phyloP scores from a whole-genome alignment of 2,113 vertebrate genomes.

The Misgurnus mizolepis region DNA sequence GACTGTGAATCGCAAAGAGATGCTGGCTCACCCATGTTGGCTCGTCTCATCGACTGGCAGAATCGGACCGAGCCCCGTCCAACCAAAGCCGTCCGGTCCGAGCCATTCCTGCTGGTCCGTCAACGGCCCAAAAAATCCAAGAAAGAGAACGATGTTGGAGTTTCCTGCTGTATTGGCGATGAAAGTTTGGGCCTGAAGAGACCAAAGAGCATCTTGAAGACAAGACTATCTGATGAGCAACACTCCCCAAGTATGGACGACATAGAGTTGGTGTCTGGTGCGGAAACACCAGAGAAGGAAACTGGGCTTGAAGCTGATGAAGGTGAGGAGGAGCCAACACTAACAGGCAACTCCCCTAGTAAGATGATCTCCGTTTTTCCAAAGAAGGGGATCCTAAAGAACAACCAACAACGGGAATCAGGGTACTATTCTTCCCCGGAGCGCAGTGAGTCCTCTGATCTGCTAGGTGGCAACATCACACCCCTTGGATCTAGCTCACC shows the following conservation, averaged over 20 bases:
- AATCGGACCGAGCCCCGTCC: constrained; percentile 76
- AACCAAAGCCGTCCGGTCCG: constrained; percentile 47
- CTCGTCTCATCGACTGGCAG: constrained; percentile 95
- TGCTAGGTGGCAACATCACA: constrained; percentile 78
- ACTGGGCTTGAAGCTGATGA: constrained; percentile 76
- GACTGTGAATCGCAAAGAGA: constrained; percentile 89
- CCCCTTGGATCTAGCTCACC: constrained; percentile 70
- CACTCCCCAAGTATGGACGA: constrained; percentile 81
- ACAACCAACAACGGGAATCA: constrained; percentile 91
- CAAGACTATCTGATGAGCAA: constrained; percentile 83
- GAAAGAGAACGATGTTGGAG: constrained; percentile 88
- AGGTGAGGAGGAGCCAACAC: constrained; percentile 70
- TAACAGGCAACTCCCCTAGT: constrained; percentile 69
- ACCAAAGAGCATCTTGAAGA: constrained; percentile 96
- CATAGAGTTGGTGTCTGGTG: constrained; percentile 73
- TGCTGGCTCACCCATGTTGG: constrained; percentile 87
- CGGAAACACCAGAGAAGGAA: constrained; percentile 79
- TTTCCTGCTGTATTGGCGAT: constrained; percentile 66
- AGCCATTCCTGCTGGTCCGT: constrained; percentile 71
- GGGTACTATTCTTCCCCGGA: constrained; percentile 99
- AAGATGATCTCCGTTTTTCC: constrained; percentile 84
- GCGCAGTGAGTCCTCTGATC: constrained; percentile 91
- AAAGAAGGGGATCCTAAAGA: constrained; percentile 98
- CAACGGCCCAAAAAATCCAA: constrained; percentile 94
- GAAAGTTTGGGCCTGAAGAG: constrained; percentile 87